phyloP scores from a whole-genome alignment of 2,797 vertebrate species.

The Chelon labrosus region DNA sequence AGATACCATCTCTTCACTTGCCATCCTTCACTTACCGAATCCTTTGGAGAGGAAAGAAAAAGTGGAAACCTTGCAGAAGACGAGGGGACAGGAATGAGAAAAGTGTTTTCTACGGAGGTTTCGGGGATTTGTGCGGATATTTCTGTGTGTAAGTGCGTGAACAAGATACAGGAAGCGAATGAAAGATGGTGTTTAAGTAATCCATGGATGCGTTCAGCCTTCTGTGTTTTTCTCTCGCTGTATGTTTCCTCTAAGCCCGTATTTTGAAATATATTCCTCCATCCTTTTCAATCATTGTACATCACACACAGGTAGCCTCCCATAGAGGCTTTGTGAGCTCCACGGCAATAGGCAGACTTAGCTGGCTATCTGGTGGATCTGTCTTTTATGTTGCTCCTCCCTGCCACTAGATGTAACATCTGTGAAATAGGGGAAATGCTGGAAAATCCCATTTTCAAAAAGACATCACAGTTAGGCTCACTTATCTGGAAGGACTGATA shows the following conservation, averaged over 20 bases:
- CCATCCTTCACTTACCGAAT: slow-evolving; percentile 75
- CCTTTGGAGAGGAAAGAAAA: slow-evolving; percentile 22
- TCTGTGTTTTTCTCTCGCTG: slow-evolving; percentile 16
- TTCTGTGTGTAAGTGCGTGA: background rate
- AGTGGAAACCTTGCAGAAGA: slow-evolving; percentile 33
- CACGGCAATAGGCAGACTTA: slow-evolving; percentile 21
- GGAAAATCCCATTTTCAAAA: slow-evolving; percentile 62
- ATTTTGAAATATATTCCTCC: slow-evolving; percentile 23
- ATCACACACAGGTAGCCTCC: slow-evolving; percentile 45
- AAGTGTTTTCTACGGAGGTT: background rate
- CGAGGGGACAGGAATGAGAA: slow-evolving; percentile 9
- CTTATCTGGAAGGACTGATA: slow-evolving; percentile 59
- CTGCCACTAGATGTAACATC: slow-evolving; percentile 56
- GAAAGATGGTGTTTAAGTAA: slow-evolving; percentile 6
- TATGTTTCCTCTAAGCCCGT: slow-evolving; percentile 22
- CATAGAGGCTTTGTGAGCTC: slow-evolving; percentile 23
- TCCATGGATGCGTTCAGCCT: slow-evolving; percentile 10
- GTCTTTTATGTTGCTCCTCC: slow-evolving; percentile 54
- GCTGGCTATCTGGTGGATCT: slow-evolving; percentile 50
- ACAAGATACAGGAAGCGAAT: slow-evolving; percentile 6
- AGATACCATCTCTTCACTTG: slow-evolving; percentile 80
- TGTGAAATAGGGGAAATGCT: slow-evolving; percentile 61
- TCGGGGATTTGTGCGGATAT: background rate
- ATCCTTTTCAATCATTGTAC: slow-evolving; percentile 35
- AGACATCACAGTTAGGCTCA: slow-evolving; percentile 49